Percentiles rank a stretch among this genome's conserved stretches.
Evolutionary conservation across 2,113 vertebrate genomes (phyloP).

Genomic region (Phocoena phocoena): DNA sequence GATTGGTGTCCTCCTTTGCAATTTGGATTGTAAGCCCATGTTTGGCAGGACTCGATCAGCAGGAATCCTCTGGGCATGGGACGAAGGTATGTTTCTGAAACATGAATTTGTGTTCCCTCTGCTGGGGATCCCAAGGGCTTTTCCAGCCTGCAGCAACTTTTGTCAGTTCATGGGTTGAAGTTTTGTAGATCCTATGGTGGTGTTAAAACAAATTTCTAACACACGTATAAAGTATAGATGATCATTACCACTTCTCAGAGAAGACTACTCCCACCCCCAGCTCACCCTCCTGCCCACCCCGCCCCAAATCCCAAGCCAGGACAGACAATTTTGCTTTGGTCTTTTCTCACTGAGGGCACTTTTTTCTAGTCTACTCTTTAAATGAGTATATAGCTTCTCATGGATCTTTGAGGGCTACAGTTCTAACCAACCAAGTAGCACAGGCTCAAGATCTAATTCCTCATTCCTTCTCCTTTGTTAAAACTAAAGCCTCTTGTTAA

Average conservation of each 20-base stretch:
- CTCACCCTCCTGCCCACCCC: background rate
- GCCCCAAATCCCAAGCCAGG: background rate
- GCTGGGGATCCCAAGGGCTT: background rate
- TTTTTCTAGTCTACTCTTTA: background rate
- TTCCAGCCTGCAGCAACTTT: background rate
- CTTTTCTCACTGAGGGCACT: background rate
- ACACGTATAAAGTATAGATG: background rate
- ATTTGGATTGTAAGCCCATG: background rate
- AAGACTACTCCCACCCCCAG: background rate
- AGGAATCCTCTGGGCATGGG: background rate
- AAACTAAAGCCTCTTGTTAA: background rate
- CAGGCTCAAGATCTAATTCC: background rate
- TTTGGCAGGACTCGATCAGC: conserved; percentile 3
- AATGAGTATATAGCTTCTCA: background rate
- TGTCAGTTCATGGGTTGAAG: background rate
- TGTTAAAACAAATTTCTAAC: background rate
- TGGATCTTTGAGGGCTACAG: background rate
- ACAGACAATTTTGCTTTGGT: background rate
- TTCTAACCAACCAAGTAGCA: background rate
- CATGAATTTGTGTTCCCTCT: conserved; percentile 2
- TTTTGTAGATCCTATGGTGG: background rate
- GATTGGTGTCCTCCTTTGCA: conserved; percentile 18
- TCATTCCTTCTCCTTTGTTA: background rate
- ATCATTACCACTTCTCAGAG: background rate
- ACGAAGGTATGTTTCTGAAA: background rate